A percentile compares a stretch with the other conserved stretches of the same genome.
phyloP scores from a whole-genome alignment of 2,888 invertebrate genomes.

The Xanthia togata region DNA sequence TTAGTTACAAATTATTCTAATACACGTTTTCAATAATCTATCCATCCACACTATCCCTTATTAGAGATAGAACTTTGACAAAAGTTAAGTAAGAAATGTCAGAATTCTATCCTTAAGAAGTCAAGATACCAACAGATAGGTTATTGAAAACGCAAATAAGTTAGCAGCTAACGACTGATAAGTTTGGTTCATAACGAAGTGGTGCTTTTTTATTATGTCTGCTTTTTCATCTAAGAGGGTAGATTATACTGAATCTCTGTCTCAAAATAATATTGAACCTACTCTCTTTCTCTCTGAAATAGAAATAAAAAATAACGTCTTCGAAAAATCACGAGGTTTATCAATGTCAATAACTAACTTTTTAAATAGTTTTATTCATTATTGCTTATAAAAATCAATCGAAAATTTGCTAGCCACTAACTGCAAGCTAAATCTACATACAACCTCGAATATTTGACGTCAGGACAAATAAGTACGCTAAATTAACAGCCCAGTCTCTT shows the following conservation, averaged over 20 bases:
- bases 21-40: constrained; percentile 12
- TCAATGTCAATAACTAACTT: neutral
- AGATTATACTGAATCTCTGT: neutral
- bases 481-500: neutral
- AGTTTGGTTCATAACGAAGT: neutral
- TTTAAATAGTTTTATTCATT: neutral
- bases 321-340: neutral
- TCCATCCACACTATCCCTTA: neutral
- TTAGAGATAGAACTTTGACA: neutral
- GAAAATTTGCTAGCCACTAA: neutral
- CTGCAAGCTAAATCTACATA: neutral
- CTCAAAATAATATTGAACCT: neutral
- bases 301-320: neutral
- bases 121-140: neutral
- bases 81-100: neutral
- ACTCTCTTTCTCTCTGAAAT: neutral
- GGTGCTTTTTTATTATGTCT: neutral
- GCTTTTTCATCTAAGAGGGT: neutral
- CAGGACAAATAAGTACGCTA: neutral
- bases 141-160: neutral
- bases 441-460: constrained; percentile 3
- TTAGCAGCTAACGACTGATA: constrained; percentile 26
- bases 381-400: neutral
- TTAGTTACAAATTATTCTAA: constrained; percentile 53
- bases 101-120: neutral